Percentiles rank a stretch among this genome's conserved stretches.
Evolutionary conservation across 2,888 invertebrate genomes (phyloP).

Genomic region (Gymnocheta viridis): DNA sequence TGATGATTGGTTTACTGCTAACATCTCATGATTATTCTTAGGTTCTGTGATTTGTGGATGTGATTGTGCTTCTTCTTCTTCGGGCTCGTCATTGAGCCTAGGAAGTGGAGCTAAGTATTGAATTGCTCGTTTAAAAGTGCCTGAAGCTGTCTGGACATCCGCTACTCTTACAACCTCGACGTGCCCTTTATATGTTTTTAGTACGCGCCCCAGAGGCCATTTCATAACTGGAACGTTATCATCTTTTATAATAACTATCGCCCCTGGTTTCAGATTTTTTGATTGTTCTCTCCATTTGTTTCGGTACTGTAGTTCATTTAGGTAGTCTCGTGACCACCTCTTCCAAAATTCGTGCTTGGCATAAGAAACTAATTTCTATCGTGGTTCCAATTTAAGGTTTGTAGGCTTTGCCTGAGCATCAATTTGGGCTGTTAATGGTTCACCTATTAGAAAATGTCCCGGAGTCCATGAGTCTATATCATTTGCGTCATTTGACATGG

Average conservation of each 20-base stretch:
- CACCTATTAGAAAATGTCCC: constrained; percentile 37
- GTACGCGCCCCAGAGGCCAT: neutral
- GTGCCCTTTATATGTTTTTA: neutral
- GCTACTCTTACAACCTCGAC: constrained; percentile 9
- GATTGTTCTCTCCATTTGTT: constrained; percentile 58
- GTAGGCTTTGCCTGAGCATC: neutral
- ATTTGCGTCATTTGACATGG: constrained; percentile 47
- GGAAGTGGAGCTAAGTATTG: neutral
- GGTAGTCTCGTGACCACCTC: constrained; percentile 47
- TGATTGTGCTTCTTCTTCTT: neutral
- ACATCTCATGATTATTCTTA: neutral
- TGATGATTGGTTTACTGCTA: neutral
- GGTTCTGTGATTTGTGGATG: neutral
- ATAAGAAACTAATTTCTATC: constrained; percentile 52
- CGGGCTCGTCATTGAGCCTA: constrained; percentile 14
- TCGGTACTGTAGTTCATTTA: constrained; percentile 53
- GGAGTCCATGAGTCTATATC: constrained; percentile 18
- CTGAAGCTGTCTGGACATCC: neutral
- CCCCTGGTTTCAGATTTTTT: constrained; percentile 2
- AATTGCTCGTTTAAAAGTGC: neutral
- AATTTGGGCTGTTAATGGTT: constrained; percentile 15
- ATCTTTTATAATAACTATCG: neutral
- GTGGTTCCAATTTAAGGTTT: constrained; percentile 15
- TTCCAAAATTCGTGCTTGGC: constrained; percentile 67
- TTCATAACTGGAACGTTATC: constrained; percentile 5